Percentiles rank a stretch among this genome's conserved stretches.
Evolutionary conservation across 2,797 vertebrate genomes (phyloP).

Genomic region (Pangasius macronema): DNA sequence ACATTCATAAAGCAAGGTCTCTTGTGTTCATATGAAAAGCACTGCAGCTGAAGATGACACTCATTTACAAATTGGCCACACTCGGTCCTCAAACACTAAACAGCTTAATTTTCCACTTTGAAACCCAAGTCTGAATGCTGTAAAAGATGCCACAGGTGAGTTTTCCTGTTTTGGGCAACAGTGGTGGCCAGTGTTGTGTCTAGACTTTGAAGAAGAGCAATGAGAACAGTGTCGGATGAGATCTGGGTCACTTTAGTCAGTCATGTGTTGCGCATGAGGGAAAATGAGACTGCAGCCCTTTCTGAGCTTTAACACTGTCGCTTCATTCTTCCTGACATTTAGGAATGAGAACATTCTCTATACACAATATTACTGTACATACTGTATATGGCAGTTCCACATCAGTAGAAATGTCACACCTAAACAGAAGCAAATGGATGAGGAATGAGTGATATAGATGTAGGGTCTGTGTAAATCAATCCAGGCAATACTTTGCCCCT

Average conservation of each 20-base stretch:
- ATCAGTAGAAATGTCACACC: neutral
- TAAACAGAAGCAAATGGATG: conserved; percentile 1
- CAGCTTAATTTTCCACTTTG: neutral
- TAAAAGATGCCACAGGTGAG: neutral
- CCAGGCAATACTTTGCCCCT: neutral
- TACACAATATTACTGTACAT: neutral
- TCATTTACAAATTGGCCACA: conserved; percentile 52
- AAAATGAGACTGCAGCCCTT: neutral
- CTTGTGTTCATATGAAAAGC: neutral
- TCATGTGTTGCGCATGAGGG: neutral
- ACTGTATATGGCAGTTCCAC: neutral
- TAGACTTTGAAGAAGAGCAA: neutral
- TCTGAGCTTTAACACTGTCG: neutral
- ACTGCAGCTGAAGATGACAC: conserved; percentile 51
- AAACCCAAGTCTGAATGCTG: neutral
- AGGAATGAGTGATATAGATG: neutral
- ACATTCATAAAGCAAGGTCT: neutral
- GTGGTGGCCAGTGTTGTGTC: neutral
- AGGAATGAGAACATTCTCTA: neutral
- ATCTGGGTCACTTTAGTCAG: conserved; percentile 4
- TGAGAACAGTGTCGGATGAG: neutral
- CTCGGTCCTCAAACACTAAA: neutral
- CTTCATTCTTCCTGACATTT: neutral
- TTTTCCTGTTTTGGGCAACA: neutral
- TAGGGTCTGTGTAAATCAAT: conserved; percentile 16